Base-by-base conservation (phyloP, 2,888 invertebrate species). In the Elegia similella region DNA sequence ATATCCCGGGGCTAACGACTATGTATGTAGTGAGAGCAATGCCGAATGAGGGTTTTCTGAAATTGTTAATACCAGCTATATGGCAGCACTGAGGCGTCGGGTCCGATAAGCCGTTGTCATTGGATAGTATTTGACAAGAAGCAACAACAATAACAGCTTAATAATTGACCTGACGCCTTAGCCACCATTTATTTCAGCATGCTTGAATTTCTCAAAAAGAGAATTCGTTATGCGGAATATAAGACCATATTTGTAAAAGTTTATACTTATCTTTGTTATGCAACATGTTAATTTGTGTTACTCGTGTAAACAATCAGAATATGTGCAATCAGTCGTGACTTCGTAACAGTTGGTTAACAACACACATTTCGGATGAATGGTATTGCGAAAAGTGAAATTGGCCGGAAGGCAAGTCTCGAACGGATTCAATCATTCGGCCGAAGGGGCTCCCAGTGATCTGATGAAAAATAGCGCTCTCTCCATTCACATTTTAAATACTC, bases 301-400 rank as follows among this genome's bases (percentile, higher is more conserved):
- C 30, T 15, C 29, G 12, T 15, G 53, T 43, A 32, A 54, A 44
- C 53, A 44, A 43, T 54, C 15, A 38, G 16, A n/a, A 30, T 15
- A 32, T 43, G 7, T 54, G n/a, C 29, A 15, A n/a, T 13, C n/a
- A 16, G 7, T 7, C 16, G 42, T 32, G 13, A 15, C 42, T 10
- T 7, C 16, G 42, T 32, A 30, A 15, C 42, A 6, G 13, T 38
- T 17, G 7, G 16, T 29, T 10, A 42, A 16, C 42, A 29, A 42
- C 32, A 52, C 42, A 46, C 44, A 23, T 46, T 12, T 42, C n/a
- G 17, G 53, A 43, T 42, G 52, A 53, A 53, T 42, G 42, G 12
- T 23, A 67, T 70, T 69, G 69, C 69, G 65, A 76, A 76, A 78
- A 78, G 78, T 74, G 75, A 78, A 78, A 78, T 75, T 75, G 63